Evolutionary conservation across 53 echinoderm and acorn worm genomes (phyloP).

Genomic region (Patiria pectinifera): DNA sequence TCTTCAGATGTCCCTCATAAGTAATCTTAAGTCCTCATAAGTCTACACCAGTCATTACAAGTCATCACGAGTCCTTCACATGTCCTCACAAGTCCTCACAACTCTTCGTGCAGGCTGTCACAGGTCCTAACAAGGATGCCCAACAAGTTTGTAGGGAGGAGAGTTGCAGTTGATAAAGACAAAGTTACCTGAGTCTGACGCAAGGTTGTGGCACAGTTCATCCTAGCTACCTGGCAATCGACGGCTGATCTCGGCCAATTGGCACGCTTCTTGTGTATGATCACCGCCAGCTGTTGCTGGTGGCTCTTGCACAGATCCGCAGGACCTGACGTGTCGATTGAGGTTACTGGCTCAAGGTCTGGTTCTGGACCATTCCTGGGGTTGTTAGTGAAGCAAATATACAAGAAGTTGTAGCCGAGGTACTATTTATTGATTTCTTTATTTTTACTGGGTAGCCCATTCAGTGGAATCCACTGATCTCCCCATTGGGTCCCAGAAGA

Average conservation of each 20-base stretch:
- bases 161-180: neutral
- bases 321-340: conserved; percentile 88
- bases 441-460: too few relatives aligned
- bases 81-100: too few relatives aligned
- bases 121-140: too few relatives aligned
- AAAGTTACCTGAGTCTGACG: conserved; percentile 83
- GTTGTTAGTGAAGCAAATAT: neutral
- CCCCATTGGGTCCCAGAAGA: too few relatives aligned
- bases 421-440: too few relatives aligned
- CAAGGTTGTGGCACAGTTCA: conserved; percentile 90
- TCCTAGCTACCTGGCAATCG: conserved; percentile 92
- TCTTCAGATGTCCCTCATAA: too few relatives aligned
- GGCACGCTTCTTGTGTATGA: conserved; percentile 97
- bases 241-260: conserved; percentile 87
- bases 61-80: too few relatives aligned
- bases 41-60: too few relatives aligned
- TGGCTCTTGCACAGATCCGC: conserved; percentile 96
- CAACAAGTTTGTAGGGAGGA: too few relatives aligned
- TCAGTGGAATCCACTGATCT: too few relatives aligned
- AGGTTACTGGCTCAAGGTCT: conserved; percentile 91
- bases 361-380: conserved; percentile 97
- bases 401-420: neutral
- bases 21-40: too few relatives aligned
- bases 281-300: conserved; percentile 93
- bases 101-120: too few relatives aligned